Conservation (phyloP, 2,113 vertebrate species). For the Gavialis gangeticus region DNA sequence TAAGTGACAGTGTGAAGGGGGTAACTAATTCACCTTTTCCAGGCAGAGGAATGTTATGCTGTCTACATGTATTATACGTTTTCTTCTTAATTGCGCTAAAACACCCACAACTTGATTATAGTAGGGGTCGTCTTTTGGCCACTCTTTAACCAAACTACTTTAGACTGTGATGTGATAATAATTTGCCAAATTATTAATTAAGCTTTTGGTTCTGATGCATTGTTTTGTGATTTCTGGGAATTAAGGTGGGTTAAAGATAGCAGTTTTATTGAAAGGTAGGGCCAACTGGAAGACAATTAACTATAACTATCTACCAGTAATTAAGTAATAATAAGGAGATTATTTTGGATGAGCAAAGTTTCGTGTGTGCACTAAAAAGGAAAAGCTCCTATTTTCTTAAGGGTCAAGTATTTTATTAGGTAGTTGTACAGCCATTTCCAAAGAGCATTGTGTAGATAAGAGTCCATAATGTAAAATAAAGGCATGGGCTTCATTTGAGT, state of each 20-base stretch:
- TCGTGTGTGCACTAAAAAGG: not conserved
- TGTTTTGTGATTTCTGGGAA: not conserved
- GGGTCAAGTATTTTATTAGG: not conserved
- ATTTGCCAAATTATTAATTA: rapidly evolving
- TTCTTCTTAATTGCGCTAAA: not conserved
- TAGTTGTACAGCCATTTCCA: not conserved
- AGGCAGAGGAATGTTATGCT: not conserved
- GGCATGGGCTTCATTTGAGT: not conserved
- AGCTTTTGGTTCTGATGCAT: not conserved
- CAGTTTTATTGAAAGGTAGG: not conserved
- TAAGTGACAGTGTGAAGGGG: conserved; percentile 6
- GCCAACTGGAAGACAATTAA: not conserved
- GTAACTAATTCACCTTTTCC: not conserved
- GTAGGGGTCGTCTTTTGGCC: not conserved
- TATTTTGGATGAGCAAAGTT: not conserved
- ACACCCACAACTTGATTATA: not conserved
- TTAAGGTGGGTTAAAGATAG: not conserved
- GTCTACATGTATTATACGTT: not conserved
- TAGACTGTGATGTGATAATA: not conserved
- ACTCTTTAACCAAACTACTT: rapidly evolving
- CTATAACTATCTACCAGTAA: not conserved
- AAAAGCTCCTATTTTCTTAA: not conserved
- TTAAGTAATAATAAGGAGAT: not conserved
- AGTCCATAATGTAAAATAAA: not conserved
- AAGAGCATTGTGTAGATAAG: conserved; percentile 5